Evolutionary conservation across 2,797 vertebrate species (phyloP).

Genomic region (Neosalanx taihuensis): DNA sequence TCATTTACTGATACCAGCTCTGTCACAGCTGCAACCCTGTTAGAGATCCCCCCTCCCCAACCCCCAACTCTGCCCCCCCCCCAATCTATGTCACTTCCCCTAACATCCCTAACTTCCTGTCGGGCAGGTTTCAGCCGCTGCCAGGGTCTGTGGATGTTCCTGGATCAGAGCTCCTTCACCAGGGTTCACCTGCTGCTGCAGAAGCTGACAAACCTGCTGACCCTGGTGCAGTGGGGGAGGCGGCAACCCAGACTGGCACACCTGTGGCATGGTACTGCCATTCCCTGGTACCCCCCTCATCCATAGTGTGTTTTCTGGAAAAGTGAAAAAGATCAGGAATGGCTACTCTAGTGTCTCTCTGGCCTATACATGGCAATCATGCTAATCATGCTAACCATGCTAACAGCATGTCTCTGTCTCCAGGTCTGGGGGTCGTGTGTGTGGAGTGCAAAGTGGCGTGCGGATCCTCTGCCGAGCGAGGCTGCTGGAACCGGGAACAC

Average conservation of each 20-base stretch:
- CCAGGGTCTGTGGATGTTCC: constrained; percentile 64
- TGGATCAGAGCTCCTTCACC: constrained; percentile 51
- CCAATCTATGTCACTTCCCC: too few species aligned
- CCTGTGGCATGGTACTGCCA: constrained; percentile 41
- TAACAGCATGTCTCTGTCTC: background rate
- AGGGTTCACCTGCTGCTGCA: constrained; percentile 55
- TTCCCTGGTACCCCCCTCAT: too few species aligned
- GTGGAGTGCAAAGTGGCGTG: constrained; percentile 33
- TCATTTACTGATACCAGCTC: background rate
- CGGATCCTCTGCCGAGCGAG: constrained; percentile 9
- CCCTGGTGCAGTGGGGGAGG: constrained; percentile 49
- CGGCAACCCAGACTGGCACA: constrained; percentile 29
- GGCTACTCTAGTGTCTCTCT: too few species aligned
- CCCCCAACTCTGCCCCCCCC: background rate
- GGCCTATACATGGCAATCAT: too few species aligned
- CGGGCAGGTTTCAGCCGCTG: constrained; percentile 55
- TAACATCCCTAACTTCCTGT: background rate
- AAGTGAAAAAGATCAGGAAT: too few species aligned
- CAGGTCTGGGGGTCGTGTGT: constrained; percentile 47
- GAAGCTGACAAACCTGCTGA: constrained; percentile 62
- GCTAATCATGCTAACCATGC: too few species aligned
- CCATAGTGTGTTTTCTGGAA: background rate
- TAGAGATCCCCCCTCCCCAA: background rate
- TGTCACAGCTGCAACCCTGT: background rate
- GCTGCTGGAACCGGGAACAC: constrained; percentile 48